Evolutionary conservation across 2,113 vertebrate genomes (phyloP), one percentile per base, ranked within the genome.

Genomic region (Theristicus caerulescens): DNA sequence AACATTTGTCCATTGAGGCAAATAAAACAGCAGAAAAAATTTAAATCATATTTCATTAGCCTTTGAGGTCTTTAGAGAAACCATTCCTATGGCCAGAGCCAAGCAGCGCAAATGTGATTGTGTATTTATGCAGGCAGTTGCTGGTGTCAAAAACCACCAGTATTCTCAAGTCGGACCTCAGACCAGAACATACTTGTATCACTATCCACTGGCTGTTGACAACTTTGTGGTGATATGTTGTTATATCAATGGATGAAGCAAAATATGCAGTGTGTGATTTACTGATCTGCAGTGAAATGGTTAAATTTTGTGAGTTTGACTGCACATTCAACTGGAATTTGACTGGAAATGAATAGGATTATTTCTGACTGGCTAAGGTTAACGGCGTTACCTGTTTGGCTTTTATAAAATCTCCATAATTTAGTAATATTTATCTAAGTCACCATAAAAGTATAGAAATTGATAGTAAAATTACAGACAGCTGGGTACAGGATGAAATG

Each of bases 371-470:
- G 27, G 59, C 49, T 90, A 58, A 94, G 73, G 90, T 90, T 94
- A 96, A 95, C 81, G 57, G 46, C 22, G 88, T 94, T 96, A 82
- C 88, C 62, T 95, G 69, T 77, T 91, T 83, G 52, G 80, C 36
- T 94, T 88, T 94, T 84, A 96, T 57, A 67, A 94, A 86, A 82
- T 55, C 55, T 42, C 58, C n/a, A 29, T 66, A 90, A 88, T 94
- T 96, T 88, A 89, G 52, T 38, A 94, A 88, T 90, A 78, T 92
- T 94, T 88, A 90, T 74, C 62, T 95, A 87, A 94, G 55, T 76
- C 80, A 85, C 91, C 44, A 36, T 87, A 65, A 87, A 97, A 93
- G 61, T 77, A 78, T 7, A 87, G 82, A 86, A 93, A 95, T 82
- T 81, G 80, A 86, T 79, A 71, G 79, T 49, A 89, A 95, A 96